Percentiles rank a stretch among this genome's conserved stretches.
These are phyloP conservation scores for Sinotaia quadrata DNA, from an alignment of 2,888 invertebrate species.

Conservation along the genomic window DNA sequence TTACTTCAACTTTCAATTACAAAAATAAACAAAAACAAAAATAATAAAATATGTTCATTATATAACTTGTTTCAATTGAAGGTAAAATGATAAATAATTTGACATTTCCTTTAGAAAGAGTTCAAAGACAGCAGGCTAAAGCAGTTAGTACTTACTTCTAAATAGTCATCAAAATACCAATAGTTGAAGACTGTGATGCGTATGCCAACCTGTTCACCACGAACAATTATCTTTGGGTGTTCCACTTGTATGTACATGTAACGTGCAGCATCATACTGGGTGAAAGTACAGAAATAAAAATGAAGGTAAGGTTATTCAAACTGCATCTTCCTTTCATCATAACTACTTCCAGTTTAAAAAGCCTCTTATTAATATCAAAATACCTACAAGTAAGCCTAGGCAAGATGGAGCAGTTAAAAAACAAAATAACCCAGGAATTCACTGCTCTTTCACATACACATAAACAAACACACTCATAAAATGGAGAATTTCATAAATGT, in stretches of 20 bases:
- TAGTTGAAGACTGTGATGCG: conserved; percentile 95
- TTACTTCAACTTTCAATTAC: too few species aligned
- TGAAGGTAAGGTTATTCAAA: not conserved
- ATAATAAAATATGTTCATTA: not conserved
- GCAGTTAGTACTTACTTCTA: conserved; percentile 59
- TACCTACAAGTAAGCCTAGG: too few species aligned
- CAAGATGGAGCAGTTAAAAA: too few species aligned
- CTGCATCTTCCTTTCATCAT: too few species aligned
- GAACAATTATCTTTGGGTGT: conserved; percentile 85
- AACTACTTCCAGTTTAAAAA: too few species aligned
- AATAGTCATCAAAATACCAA: conserved; percentile 77
- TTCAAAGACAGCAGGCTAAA: not conserved
- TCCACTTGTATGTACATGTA: conserved; percentile 97
- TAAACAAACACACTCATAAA: too few species aligned
- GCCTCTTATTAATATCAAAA: too few species aligned
- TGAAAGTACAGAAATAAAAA: not conserved
- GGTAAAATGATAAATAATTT: not conserved
- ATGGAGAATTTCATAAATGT: too few species aligned
- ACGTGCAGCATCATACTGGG: conserved; percentile 88
- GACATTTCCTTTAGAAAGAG: not conserved
- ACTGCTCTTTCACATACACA: too few species aligned
- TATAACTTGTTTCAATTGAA: not conserved
- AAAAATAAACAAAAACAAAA: too few species aligned
- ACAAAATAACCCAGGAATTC: too few species aligned
- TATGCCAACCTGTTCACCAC: conserved; percentile 94